Base-by-base conservation (phyloP, 2,113 vertebrate species). In the Dissostichus mawsoni region DNA sequence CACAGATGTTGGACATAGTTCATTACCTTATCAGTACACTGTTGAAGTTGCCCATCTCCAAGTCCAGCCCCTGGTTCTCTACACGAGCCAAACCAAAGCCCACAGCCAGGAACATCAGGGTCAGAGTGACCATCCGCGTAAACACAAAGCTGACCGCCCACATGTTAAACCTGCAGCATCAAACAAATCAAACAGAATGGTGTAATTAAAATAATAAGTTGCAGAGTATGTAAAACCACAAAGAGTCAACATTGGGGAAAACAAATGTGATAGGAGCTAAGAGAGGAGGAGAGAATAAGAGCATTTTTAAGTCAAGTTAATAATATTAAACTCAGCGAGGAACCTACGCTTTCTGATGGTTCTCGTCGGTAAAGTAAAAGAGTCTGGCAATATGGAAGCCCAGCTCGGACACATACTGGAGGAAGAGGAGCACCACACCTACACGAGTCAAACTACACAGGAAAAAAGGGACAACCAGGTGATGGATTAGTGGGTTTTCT, bases 281-380 rank as follows among this genome's bases (percentile, higher is more conserved):
- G 29, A 29, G 29, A 29, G 29, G 29, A 29, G 29, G 29, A 29
- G 29, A 29, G 29, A 29, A 29, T 29, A 29, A 29, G 4, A 29
- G 29, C 29, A 29, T 29, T 29, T 11, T 47, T 18, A 36, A 0
- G n/a, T 57, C 17, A 50, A 20, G 44, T 55, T 10, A 33, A 66
- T 17, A 25, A 29, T 29, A 29, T 29, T 29, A 51, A 77, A 41
- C 20, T 14, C 25, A 7, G 36, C 16, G 20, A 44, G 17, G 48
- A 1, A 91, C 97, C 96, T 90, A 98, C 98, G 98, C 95, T 93
- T 97, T 99, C 92, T 97, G 96, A 3, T 99, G 98, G 92, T 96
- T 98, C 91, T 99, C 97, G 0, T 99, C 97, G 0, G 96, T 96
- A 44, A 99, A 98, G 94, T 96, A 97, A 92, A 97, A 95, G 72